phyloP scores from a whole-genome alignment of 2,797 vertebrate genomes.

The Eutrigla gurnardus region DNA sequence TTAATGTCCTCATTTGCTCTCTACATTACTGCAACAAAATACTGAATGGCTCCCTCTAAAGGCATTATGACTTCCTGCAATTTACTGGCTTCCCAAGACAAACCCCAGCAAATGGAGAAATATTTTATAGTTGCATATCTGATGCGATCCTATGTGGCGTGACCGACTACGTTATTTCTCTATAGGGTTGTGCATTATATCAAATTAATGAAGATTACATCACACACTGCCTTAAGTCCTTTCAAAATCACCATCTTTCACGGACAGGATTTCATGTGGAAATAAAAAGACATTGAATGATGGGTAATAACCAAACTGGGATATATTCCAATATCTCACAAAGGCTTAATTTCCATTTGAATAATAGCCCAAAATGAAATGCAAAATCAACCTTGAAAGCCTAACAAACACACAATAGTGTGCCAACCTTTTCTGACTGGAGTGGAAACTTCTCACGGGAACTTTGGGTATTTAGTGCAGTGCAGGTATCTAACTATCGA shows the following conservation, averaged over 20 bases:
- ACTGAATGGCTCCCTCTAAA: constrained; percentile 53
- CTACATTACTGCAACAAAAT: constrained; percentile 14
- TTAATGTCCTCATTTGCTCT: constrained; percentile 35
- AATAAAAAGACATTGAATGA: not conserved
- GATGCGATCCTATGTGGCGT: constrained; percentile 18
- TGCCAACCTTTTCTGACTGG: not conserved
- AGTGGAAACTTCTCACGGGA: not conserved
- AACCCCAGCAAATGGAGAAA: not conserved
- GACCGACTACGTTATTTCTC: constrained; percentile 22
- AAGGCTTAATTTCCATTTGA: constrained; percentile 25
- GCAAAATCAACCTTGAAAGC: constrained; percentile 13
- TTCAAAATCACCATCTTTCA: constrained; percentile 11
- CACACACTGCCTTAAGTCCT: not conserved
- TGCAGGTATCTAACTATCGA: not conserved
- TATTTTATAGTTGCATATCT: constrained; percentile 23
- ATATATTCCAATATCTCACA: constrained; percentile 38
- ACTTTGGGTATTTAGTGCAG: not conserved
- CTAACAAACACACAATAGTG: not conserved
- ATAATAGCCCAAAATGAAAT: constrained; percentile 36
- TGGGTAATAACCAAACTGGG: constrained; percentile 12
- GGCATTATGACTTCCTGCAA: constrained; percentile 27
- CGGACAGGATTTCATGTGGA: constrained; percentile 1
- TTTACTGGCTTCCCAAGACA: not conserved
- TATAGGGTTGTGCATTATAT: constrained; percentile 5
- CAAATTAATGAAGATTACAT: constrained; percentile 18